Evolutionary conservation across 2,888 invertebrate species (phyloP).

Genomic region (Autographa pulchrina): DNA sequence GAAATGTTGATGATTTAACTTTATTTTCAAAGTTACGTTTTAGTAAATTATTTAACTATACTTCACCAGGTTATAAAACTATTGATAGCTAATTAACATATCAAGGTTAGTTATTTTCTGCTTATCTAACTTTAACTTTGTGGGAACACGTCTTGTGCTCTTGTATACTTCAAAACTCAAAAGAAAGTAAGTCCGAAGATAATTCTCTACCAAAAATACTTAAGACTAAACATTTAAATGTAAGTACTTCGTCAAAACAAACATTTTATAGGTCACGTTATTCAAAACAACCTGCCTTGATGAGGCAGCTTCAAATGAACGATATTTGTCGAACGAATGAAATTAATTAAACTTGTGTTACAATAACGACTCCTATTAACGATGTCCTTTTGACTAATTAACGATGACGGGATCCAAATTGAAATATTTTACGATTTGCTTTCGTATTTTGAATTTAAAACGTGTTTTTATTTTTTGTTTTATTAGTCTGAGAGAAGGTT

Average conservation of each 20-base stretch:
- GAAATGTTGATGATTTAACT: not conserved
- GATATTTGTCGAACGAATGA: constrained; percentile 35
- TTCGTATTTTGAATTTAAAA: constrained; percentile 17
- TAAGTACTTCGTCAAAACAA: not conserved
- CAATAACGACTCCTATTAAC: constrained; percentile 33
- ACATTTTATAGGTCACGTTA: not conserved
- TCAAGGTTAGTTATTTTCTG: too few species aligned
- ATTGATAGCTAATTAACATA: too few species aligned
- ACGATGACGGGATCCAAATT: constrained; percentile 22
- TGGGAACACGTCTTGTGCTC: too few species aligned
- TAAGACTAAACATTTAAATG: not conserved
- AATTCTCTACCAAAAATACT: not conserved
- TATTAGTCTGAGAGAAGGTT: not conserved
- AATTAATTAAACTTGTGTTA: constrained; percentile 50
- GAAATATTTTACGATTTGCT: constrained; percentile 6
- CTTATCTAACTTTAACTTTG: too few species aligned
- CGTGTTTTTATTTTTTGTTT: constrained; percentile 29
- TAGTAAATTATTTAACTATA: not conserved
- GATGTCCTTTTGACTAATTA: constrained; percentile 26
- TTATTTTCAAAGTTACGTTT: not conserved
- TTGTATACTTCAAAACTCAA: not conserved
- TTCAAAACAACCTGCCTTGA: not conserved
- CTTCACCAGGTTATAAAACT: too few species aligned
- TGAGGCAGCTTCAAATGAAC: constrained; percentile 14
- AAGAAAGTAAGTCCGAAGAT: not conserved